Percentiles rank a stretch among this genome's conserved stretches.
Evolutionary conservation across 2,113 vertebrate species (phyloP).

Genomic region (Eidolon helvum): DNA sequence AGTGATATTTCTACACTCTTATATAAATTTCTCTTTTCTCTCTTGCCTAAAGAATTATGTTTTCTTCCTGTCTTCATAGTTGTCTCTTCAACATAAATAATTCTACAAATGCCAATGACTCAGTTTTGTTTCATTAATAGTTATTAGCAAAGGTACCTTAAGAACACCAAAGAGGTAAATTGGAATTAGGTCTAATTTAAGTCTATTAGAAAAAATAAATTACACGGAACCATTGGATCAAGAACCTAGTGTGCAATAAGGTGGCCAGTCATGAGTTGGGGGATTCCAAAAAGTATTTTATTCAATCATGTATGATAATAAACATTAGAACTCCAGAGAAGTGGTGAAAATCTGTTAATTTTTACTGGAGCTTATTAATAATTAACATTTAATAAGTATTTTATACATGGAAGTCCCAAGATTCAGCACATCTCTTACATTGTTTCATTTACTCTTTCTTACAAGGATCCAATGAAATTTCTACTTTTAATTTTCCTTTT

Average conservation of each 20-base stretch:
- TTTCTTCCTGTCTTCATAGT: background rate
- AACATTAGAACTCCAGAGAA: background rate
- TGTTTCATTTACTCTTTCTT: background rate
- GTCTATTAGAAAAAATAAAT: background rate
- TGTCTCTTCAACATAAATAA: background rate
- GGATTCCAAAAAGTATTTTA: background rate
- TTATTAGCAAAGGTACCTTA: background rate
- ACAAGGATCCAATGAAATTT: background rate
- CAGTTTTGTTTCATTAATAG: background rate
- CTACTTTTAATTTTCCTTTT: background rate
- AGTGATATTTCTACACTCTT: background rate
- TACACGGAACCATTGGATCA: background rate
- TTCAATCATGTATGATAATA: background rate
- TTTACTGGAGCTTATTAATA: background rate
- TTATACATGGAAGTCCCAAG: background rate
- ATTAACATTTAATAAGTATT: background rate
- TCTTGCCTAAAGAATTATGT: background rate
- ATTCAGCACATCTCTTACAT: background rate
- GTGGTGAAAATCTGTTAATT: background rate
- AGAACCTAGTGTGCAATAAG: background rate
- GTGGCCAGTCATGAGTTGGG: background rate
- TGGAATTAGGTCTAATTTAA: background rate
- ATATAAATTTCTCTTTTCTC: background rate
- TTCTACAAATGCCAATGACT: background rate
- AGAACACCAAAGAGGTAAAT: background rate